These are phyloP conservation scores for Aldrovandia affinis DNA, from an alignment of 2,797 vertebrate genomes.

Conservation along the genomic window DNA sequence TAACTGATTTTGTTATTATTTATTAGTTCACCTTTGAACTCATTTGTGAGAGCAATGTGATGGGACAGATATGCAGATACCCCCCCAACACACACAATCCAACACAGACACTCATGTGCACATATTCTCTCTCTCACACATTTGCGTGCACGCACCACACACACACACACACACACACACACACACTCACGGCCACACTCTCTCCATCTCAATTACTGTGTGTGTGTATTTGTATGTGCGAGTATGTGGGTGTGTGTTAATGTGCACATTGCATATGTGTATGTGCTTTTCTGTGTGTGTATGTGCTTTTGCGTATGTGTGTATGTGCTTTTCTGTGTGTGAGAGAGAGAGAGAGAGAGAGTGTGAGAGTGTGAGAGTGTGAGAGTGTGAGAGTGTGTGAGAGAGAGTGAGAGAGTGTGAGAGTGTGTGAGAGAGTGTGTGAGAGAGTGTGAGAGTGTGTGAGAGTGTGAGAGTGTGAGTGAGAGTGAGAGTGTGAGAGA, in stretches of 20 bases:
- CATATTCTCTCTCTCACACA: neutral
- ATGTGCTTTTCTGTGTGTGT: neutral
- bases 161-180: neutral
- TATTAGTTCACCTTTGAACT: neutral
- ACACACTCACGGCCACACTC: no score
- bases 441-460: neutral
- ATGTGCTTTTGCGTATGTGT: neutral
- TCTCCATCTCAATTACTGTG: no score
- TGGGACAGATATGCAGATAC: slow-evolving; percentile 21
- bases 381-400: neutral
- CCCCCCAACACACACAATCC: neutral
- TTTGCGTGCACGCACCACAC: neutral
- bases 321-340: slow-evolving; percentile 56
- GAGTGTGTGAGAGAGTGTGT: neutral
- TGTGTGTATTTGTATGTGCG: no score
- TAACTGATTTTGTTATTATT: neutral
- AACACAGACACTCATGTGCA: neutral
- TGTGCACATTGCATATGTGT: no score
- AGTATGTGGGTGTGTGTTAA: no score
- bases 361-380: neutral
- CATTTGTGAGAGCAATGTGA: neutral
- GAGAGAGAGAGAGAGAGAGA: neutral
- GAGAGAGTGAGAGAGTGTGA: neutral
- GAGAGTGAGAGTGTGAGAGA: neutral
- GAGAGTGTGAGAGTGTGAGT: neutral